Conservation (phyloP, 2,888 invertebrate species). For the Himalopsyche kuldschensis region DNA sequence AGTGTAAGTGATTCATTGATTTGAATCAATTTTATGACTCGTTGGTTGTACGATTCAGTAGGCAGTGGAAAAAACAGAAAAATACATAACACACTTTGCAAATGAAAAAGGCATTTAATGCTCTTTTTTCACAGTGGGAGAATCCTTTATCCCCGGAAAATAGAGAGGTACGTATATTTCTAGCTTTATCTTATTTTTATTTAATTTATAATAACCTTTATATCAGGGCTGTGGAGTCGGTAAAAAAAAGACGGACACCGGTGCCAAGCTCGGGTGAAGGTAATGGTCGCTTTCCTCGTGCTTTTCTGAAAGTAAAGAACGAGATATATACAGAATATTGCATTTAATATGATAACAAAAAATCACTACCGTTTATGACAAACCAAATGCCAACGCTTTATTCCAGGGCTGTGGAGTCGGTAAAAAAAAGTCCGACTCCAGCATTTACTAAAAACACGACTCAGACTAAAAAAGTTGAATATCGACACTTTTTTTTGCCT, state of each 20-base stretch:
- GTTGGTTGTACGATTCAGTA: not conserved
- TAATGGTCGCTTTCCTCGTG: slow-evolving; percentile 68
- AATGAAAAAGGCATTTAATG: slow-evolving; percentile 36
- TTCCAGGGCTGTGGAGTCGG: too few species aligned
- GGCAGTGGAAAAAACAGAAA: not conserved
- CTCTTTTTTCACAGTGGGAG: too few species aligned
- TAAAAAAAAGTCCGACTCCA: too few species aligned
- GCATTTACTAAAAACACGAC: too few species aligned
- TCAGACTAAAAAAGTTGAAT: too few species aligned
- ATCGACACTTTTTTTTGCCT: too few species aligned
- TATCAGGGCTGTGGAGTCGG: too few species aligned
- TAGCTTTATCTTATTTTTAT: not conserved
- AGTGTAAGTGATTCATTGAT: not conserved
- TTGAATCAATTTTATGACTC: not conserved
- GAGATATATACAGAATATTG: too few species aligned
- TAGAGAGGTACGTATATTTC: not conserved
- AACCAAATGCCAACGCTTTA: too few species aligned
- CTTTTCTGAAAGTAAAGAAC: slow-evolving; percentile 51
- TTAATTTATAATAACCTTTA: too few species aligned
- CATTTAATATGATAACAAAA: too few species aligned
- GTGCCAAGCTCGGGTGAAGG: slow-evolving; percentile 80
- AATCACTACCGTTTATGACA: too few species aligned
- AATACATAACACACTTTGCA: not conserved
- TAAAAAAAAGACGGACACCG: slow-evolving; percentile 59
- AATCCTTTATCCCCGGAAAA: slow-evolving; percentile 20